Evolutionary conservation across 2,888 invertebrate genomes (phyloP).

Genomic region (Dryococelus australis): DNA sequence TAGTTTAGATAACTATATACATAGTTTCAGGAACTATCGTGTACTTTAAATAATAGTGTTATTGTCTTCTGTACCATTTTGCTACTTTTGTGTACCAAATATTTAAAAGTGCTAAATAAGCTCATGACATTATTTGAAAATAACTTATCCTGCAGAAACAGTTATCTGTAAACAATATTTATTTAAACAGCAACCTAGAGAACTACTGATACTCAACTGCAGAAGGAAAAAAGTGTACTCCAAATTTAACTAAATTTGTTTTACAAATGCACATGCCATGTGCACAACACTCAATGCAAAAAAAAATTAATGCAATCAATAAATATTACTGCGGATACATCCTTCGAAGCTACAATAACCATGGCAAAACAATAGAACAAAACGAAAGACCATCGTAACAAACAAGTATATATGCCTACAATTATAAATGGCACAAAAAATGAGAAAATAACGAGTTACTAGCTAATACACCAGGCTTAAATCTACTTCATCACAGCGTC

Average conservation of each 20-base stretch:
- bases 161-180: no score
- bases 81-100: not conserved
- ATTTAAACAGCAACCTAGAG: no score
- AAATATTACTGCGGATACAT: not conserved
- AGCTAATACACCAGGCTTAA: not conserved
- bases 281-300: not conserved
- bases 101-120: not conserved
- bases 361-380: not conserved
- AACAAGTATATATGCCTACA: not conserved
- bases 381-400: constrained; percentile 16
- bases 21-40: not conserved
- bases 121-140: not conserved
- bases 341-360: not conserved
- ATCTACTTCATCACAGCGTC: not conserved
- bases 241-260: not conserved
- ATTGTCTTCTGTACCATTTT: not conserved
- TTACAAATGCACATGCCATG: not conserved
- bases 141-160: not conserved
- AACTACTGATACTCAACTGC: not conserved
- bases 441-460: not conserved
- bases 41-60: not conserved
- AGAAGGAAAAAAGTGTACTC: not conserved
- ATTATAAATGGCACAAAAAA: constrained; percentile 2
- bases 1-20: not conserved
- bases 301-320: not conserved